A percentile compares a stretch with the other conserved stretches of the same genome.
Evolutionary conservation across 1,140 invertebrate genomes (phyloP).

Genomic region (Dendrolimus punctatus): DNA sequence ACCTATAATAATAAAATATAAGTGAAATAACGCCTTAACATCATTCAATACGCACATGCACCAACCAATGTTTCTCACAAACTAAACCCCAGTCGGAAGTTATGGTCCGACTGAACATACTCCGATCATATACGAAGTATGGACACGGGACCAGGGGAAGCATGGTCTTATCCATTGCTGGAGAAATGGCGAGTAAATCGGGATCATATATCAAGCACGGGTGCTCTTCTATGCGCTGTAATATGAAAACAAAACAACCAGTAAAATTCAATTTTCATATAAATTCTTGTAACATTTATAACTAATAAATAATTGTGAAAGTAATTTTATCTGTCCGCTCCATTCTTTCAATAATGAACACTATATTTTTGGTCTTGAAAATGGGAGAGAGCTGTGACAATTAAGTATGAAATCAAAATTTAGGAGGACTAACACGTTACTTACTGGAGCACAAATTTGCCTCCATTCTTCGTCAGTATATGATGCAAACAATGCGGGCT

Average conservation of each 20-base stretch:
- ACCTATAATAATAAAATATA: too few species aligned
- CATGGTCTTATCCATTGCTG: constrained; percentile 40
- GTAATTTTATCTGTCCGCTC: too few species aligned
- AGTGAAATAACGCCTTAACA: too few species aligned
- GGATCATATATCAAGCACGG: constrained; percentile 61
- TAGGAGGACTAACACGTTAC: constrained; percentile 1
- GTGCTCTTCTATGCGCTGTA: constrained; percentile 44
- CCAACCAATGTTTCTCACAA: constrained; percentile 74
- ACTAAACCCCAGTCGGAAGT: constrained; percentile 83
- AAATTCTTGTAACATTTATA: too few species aligned
- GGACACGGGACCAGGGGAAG: constrained; percentile 66
- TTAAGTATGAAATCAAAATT: too few species aligned
- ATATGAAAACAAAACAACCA: constrained; percentile 5
- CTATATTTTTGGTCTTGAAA: too few species aligned
- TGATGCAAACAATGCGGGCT: constrained; percentile 33
- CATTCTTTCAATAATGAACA: too few species aligned
- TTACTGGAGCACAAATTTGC: constrained; percentile 51
- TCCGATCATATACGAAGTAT: constrained; percentile 73
- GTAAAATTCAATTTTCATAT: too few species aligned
- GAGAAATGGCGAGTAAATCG: constrained; percentile 35
- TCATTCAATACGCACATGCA: constrained; percentile 55
- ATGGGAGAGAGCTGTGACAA: too few species aligned
- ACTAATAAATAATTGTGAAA: too few species aligned
- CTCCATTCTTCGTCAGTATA: constrained; percentile 52
- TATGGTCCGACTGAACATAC: constrained; percentile 78